Percentiles rank a stretch among this genome's conserved stretches.
Evolutionary conservation across 2,113 vertebrate species (phyloP).

Genomic region (Copsychus sechellarum): DNA sequence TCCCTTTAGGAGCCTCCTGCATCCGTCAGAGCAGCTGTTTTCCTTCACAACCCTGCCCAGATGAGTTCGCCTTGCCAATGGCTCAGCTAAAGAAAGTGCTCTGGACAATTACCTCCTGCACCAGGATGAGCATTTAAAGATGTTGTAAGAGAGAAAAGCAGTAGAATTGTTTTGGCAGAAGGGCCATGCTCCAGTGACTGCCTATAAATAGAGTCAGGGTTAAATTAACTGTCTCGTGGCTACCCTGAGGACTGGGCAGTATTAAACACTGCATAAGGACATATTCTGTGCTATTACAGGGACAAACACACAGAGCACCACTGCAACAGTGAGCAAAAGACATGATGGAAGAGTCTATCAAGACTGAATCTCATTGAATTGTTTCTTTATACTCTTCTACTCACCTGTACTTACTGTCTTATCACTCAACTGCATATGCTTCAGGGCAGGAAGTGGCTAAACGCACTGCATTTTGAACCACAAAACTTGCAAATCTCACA

Average conservation of each 20-base stretch:
- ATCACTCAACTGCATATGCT: not conserved
- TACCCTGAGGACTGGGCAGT: not conserved
- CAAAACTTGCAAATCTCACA: not conserved
- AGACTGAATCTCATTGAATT: not conserved
- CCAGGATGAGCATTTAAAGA: not conserved
- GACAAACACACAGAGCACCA: not conserved
- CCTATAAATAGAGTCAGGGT: not conserved
- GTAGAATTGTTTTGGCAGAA: not conserved
- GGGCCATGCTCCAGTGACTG: not conserved
- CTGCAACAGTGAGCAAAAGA: not conserved
- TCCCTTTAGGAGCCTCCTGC: slow-evolving; percentile 30
- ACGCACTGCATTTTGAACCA: not conserved
- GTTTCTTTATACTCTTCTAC: not conserved
- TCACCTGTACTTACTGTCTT: not conserved
- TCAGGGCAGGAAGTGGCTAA: not conserved
- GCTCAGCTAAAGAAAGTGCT: not conserved
- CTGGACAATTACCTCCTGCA: not conserved
- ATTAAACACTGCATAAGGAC: accelerated
- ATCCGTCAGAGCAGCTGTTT: slow-evolving; percentile 22
- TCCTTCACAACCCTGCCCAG: not conserved
- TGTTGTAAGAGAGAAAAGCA: not conserved
- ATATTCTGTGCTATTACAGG: not conserved
- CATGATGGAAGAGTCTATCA: not conserved
- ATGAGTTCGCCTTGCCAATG: not conserved
- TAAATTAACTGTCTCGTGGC: not conserved